Conservation (phyloP, 92 coral and sea anemone species). For the Siderastrea siderea region DNA sequence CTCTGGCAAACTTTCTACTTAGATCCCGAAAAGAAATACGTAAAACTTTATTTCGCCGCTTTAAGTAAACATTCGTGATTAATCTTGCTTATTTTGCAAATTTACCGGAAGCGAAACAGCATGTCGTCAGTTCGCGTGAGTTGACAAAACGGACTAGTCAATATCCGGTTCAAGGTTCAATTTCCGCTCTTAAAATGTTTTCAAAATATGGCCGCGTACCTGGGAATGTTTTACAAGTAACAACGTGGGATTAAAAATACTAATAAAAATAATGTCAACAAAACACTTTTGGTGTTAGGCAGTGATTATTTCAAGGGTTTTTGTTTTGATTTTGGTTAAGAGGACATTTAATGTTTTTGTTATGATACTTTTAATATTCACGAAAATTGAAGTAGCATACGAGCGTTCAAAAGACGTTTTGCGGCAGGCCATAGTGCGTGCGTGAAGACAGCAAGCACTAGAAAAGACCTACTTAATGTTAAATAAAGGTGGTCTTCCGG, state of each 20-base stretch:
- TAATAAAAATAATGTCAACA: neutral
- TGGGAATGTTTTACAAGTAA: neutral
- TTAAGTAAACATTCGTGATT: conserved; percentile 15
- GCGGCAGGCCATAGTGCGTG: neutral
- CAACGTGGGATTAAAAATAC: neutral
- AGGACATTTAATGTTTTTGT: neutral
- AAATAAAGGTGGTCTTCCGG: conserved; percentile 21
- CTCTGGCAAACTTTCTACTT: neutral
- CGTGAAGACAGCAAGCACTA: neutral
- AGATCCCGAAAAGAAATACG: neutral
- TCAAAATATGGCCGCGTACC: conserved; percentile 17
- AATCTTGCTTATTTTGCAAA: neutral
- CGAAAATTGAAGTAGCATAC: too few relatives aligned
- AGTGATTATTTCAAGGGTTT: neutral
- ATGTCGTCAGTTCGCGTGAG: conserved; percentile 27
- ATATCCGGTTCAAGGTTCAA: conserved; percentile 20
- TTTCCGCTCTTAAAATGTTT: conserved; percentile 48
- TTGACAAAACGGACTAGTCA: neutral
- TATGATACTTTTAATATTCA: neutral
- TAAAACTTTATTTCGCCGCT: neutral
- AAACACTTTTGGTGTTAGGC: conserved; percentile 8
- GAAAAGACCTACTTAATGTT: neutral
- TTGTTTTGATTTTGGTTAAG: conserved; percentile 15
- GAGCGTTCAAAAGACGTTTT: neutral
- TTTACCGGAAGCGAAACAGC: conserved; percentile 43